These are phyloP conservation scores for Chironex yamaguchii DNA, from an alignment of 30 jellyfish, hydroid and myxozoan species.

Conservation along the genomic window DNA sequence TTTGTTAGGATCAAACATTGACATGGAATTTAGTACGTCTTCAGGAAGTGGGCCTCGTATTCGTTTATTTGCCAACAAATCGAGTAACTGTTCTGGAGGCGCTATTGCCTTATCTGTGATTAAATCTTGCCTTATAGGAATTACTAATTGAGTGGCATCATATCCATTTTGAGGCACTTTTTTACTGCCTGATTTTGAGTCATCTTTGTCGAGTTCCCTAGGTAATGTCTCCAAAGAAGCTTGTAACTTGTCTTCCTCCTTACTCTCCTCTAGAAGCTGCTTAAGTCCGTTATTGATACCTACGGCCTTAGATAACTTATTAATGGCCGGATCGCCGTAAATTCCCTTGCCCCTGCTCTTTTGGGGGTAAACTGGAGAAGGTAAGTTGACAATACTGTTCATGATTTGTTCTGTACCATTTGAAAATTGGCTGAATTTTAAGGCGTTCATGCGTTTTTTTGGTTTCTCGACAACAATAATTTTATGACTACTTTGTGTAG, in stretches of 20 bases:
- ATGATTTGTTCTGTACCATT: background rate
- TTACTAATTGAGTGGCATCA: background rate
- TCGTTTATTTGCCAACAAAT: conserved; percentile 77
- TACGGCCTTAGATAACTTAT: background rate
- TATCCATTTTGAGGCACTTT: background rate
- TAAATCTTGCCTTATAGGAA: conserved; percentile 75
- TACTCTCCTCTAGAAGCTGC: conserved; percentile 62
- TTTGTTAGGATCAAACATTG: conserved; percentile 83
- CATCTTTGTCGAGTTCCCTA: background rate
- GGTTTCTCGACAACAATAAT: background rate
- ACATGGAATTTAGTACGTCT: conserved; percentile 57
- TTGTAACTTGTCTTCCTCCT: conserved; percentile 54
- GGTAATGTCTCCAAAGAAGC: background rate
- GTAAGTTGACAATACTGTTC: background rate
- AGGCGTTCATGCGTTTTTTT: background rate
- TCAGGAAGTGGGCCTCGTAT: conserved; percentile 82
- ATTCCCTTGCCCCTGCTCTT: background rate
- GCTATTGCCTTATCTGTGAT: conserved; percentile 73
- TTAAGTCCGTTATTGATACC: conserved; percentile 24
- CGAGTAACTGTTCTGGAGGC: conserved; percentile 92
- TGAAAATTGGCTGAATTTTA: background rate
- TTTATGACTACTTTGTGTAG: too few relatives aligned
- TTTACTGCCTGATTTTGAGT: background rate
- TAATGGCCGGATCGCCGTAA: too few relatives aligned
- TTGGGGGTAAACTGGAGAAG: background rate